Evolutionary conservation across 2,797 vertebrate species (phyloP).

Genomic region (Neosalanx taihuensis): DNA sequence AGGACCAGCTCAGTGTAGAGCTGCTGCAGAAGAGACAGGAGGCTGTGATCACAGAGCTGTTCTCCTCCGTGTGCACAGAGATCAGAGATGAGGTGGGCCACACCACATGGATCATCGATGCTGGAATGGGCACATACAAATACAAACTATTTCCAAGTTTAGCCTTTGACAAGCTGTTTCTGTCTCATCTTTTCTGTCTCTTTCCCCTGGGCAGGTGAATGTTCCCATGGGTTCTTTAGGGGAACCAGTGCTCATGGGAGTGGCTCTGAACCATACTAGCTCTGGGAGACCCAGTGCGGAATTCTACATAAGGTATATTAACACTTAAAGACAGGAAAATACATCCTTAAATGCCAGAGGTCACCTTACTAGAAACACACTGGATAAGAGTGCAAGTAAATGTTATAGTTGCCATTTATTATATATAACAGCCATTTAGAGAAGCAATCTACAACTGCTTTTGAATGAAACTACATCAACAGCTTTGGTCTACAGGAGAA

Average conservation of each 20-base stretch:
- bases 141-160: not conserved
- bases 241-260: slow-evolving; percentile 79
- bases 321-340: not conserved
- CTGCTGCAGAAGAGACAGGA: slow-evolving; percentile 67
- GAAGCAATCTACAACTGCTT: not conserved
- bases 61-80: slow-evolving; percentile 83
- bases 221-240: slow-evolving; percentile 76
- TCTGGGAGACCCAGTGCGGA: slow-evolving; percentile 85
- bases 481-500: too few relatives aligned
- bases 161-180: not conserved
- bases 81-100: slow-evolving; percentile 85
- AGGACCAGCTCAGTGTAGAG: slow-evolving; percentile 68
- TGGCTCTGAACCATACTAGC: slow-evolving; percentile 86
- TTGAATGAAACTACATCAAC: not conserved
- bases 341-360: not conserved
- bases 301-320: slow-evolving; percentile 82
- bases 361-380: not conserved
- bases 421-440: not conserved
- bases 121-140: not conserved
- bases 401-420: too few relatives aligned
- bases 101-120: not conserved
- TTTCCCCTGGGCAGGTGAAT: slow-evolving; percentile 76
- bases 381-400: not conserved
- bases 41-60: slow-evolving; percentile 81
- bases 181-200: not conserved